Evolutionary conservation across 2,888 invertebrate species (phyloP).

Genomic region (Pegoplata infirma): DNA sequence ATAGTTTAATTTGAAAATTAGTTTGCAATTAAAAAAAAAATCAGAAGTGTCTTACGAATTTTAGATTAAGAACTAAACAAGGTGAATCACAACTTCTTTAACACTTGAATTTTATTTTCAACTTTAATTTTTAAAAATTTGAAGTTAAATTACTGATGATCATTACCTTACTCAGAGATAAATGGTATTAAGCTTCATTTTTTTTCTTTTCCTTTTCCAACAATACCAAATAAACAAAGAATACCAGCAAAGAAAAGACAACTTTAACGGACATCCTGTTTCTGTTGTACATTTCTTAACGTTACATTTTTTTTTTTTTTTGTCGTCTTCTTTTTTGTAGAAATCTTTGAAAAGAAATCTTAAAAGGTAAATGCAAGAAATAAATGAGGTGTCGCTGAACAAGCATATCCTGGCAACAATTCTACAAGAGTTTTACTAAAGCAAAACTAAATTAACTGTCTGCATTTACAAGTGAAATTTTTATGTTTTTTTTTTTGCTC

Average conservation of each 20-base stretch:
- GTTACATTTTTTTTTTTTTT: too few relatives aligned
- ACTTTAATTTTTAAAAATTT: too few relatives aligned
- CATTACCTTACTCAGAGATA: too few relatives aligned
- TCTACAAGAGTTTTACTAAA: conserved; percentile 20
- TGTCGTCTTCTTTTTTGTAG: too few relatives aligned
- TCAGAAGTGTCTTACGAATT: too few relatives aligned
- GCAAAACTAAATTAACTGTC: conserved; percentile 31
- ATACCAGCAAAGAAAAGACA: background rate
- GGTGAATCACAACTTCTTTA: too few relatives aligned
- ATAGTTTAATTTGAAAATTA: too few relatives aligned
- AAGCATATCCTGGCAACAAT: conserved; percentile 51
- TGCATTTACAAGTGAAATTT: conserved; percentile 12
- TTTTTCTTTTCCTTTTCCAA: too few relatives aligned
- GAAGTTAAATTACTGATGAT: too few relatives aligned
- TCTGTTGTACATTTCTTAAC: conserved; percentile 26
- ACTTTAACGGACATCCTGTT: conserved; percentile 42
- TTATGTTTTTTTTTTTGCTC: background rate
- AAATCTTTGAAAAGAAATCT: background rate
- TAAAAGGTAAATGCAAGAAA: conserved; percentile 30
- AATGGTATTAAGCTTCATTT: background rate
- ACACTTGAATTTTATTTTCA: too few relatives aligned
- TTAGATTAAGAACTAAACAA: too few relatives aligned
- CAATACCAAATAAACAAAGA: background rate
- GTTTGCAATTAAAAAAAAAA: too few relatives aligned
- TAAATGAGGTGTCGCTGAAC: conserved; percentile 59